Percentiles rank a stretch among this genome's conserved stretches.
phyloP scores from a whole-genome alignment of 2,113 vertebrate genomes.

The Halichoeres trimaculatus region DNA sequence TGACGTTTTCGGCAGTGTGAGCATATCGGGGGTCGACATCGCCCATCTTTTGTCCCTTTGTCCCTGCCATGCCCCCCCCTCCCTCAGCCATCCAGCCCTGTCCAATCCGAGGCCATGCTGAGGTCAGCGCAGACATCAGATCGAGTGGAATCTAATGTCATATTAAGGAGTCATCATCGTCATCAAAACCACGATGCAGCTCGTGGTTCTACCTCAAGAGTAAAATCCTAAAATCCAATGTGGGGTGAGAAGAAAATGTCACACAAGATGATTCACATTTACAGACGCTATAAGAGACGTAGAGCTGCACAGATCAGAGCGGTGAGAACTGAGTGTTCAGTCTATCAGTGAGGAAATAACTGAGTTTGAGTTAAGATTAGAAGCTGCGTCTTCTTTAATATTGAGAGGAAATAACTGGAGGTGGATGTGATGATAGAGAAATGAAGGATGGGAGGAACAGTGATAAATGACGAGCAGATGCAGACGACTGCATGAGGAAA shows the following conservation, averaged over 20 bases:
- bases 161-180: constrained; percentile 45
- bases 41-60: constrained; percentile 19
- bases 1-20: constrained; percentile 41
- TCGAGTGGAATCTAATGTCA: constrained; percentile 62
- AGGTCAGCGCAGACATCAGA: constrained; percentile 61
- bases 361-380: no score
- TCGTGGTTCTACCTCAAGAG: constrained; percentile 83
- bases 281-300: constrained; percentile 17
- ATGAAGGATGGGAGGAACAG: no score
- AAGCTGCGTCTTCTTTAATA: no score
- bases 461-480: no score
- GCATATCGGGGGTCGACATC: constrained; percentile 27
- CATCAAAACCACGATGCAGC: constrained; percentile 75
- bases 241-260: constrained; percentile 67
- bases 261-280: constrained; percentile 67
- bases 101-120: constrained; percentile 68
- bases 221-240: constrained; percentile 84
- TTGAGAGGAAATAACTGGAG: not conserved
- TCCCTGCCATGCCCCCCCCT: constrained; percentile 62
- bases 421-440: not conserved
- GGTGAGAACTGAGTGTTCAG: no score
- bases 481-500: not conserved
- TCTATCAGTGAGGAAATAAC: no score
- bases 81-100: constrained; percentile 19
- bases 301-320: constrained; percentile 11